Percentiles rank a stretch among this genome's conserved stretches.
Evolutionary conservation across 2,797 vertebrate species (phyloP).

Genomic region (Gastrophryne carolinensis): DNA sequence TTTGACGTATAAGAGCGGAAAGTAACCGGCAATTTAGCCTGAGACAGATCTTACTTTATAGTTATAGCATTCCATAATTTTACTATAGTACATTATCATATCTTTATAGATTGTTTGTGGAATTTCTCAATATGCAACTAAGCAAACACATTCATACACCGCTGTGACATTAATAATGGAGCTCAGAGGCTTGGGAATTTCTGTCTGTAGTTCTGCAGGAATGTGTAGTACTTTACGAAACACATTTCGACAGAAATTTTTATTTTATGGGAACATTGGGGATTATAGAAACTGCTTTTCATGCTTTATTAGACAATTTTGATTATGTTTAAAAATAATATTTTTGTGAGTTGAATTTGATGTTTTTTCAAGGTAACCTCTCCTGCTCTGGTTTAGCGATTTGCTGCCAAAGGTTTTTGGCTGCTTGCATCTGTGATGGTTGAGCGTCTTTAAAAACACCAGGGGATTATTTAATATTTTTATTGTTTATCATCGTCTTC

Average conservation of each 20-base stretch:
- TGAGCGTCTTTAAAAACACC: no score
- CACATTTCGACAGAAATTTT: no score
- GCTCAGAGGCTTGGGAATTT: neutral
- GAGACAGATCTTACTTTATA: constrained; percentile 30
- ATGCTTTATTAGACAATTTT: no score
- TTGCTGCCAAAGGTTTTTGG: no score
- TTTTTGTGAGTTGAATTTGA: no score
- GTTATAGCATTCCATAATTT: constrained; percentile 22
- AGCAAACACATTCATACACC: constrained; percentile 41
- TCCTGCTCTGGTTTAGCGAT: no score
- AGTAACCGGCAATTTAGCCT: constrained; percentile 4
- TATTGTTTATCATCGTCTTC: no score
- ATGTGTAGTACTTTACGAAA: neutral
- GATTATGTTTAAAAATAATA: no score
- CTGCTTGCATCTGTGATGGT: no score
- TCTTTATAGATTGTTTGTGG: constrained; percentile 39
- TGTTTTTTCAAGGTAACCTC: no score
- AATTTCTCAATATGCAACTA: constrained; percentile 2
- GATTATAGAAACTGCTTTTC: neutral
- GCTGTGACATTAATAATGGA: neutral
- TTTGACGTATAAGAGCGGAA: constrained; percentile 18
- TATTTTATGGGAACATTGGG: neutral
- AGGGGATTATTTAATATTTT: no score
- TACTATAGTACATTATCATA: constrained; percentile 26
- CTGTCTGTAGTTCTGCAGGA: neutral